Evolutionary conservation across 1,140 invertebrate genomes (phyloP).

Genomic region (Aporrectodea caliginosa): DNA sequence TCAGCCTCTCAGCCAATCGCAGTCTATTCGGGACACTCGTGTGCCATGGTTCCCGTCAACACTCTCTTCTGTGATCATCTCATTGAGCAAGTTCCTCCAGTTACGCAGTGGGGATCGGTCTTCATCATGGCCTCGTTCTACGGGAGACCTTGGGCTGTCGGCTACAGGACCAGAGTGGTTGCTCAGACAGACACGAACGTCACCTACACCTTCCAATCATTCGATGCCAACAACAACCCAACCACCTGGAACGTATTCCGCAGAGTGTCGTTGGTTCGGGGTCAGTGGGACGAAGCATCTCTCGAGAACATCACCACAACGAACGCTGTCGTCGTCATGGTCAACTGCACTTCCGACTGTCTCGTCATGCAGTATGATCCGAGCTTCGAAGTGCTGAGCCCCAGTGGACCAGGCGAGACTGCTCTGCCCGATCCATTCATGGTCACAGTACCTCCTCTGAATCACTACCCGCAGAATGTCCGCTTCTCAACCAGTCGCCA

Average conservation of each 20-base stretch:
- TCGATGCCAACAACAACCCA: background rate
- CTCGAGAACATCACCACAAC: background rate
- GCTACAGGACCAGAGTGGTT: background rate
- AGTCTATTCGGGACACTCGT: slow-evolving; percentile 1
- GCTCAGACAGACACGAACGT: background rate
- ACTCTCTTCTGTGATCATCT: slow-evolving; percentile 5
- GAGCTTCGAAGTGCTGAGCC: background rate
- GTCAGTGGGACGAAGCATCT: background rate
- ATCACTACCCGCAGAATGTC: slow-evolving; percentile 4
- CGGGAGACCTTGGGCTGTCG: background rate
- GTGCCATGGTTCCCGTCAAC: slow-evolving; percentile 5
- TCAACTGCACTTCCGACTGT: background rate
- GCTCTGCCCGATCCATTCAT: slow-evolving; percentile 1
- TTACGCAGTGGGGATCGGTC: background rate
- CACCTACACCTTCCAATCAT: background rate
- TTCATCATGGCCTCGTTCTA: background rate
- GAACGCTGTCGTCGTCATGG: background rate
- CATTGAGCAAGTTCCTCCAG: slow-evolving; percentile 14
- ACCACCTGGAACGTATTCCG: background rate
- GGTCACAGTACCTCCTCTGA: background rate
- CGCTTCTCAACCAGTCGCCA: slow-evolving; percentile 10
- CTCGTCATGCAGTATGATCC: background rate
- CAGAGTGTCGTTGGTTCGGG: background rate
- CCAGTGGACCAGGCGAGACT: background rate
- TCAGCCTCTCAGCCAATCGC: slow-evolving; percentile 8